Evolutionary conservation across 2,113 vertebrate genomes (phyloP).

Genomic region (Dermatemys mawii): DNA sequence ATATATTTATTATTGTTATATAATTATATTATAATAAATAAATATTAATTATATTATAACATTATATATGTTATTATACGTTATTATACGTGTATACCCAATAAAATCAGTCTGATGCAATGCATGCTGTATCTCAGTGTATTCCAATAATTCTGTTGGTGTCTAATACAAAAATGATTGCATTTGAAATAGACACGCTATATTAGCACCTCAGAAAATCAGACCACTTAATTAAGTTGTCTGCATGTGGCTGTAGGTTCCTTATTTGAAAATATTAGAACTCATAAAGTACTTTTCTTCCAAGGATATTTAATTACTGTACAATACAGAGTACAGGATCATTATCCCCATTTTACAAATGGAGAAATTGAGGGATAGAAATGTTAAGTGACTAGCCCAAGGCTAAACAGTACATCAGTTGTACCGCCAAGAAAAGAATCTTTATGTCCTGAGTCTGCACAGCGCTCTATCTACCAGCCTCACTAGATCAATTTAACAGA

Average conservation of each 20-base stretch:
- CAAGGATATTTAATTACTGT: conserved; percentile 9
- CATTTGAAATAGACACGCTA: conserved; percentile 5
- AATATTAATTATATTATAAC: too few species aligned
- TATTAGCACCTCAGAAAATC: not conserved
- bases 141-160: not conserved
- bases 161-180: not conserved
- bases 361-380: not conserved
- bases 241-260: not conserved
- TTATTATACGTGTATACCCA: conserved; percentile 63
- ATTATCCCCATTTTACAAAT: conserved; percentile 42
- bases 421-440: not conserved
- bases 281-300: not conserved
- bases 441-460: not conserved
- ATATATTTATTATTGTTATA: too few species aligned
- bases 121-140: not conserved
- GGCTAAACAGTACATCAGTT: not conserved
- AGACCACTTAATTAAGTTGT: conserved; percentile 10
- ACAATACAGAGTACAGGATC: not conserved
- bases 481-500: not conserved
- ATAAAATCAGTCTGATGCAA: conserved; percentile 58
- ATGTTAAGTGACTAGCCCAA: not conserved
- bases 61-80: too few species aligned
- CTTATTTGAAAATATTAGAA: conserved; percentile 27
- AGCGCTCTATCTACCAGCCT: not conserved
- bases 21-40: too few species aligned